Evolutionary conservation across 2,113 vertebrate genomes (phyloP).

Genomic region (Gopherus flavomarginatus): DNA sequence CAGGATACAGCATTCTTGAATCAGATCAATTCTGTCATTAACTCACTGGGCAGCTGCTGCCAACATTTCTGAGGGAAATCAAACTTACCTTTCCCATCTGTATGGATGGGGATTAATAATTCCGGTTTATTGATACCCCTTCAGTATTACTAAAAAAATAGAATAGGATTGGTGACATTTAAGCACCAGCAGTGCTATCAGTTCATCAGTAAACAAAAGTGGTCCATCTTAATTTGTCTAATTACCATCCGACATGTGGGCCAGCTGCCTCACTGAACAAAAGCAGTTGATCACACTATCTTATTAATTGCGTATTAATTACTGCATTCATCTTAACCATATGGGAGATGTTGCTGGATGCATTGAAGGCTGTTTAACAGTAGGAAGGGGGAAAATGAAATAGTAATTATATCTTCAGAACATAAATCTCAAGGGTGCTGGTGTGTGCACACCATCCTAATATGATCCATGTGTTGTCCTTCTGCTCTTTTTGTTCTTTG

Average conservation of each 20-base stretch:
- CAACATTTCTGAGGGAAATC: neutral
- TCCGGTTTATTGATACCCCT: neutral
- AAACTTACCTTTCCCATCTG: neutral
- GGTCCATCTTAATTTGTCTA: constrained; percentile 64
- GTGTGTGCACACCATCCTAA: neutral
- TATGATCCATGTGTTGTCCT: fast-evolving
- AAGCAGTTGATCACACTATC: constrained; percentile 66
- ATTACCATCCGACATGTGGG: constrained; percentile 60
- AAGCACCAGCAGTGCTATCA: constrained; percentile 30
- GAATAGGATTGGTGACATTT: constrained; percentile 59
- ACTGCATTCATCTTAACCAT: constrained; percentile 64
- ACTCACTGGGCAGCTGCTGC: neutral
- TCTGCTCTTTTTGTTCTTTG: neutral
- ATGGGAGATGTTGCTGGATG: constrained; percentile 52
- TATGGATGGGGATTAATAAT: constrained; percentile 10
- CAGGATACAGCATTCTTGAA: neutral
- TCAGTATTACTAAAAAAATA: constrained; percentile 42
- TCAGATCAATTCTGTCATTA: neutral
- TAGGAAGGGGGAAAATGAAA: constrained; percentile 39
- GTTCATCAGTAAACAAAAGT: constrained; percentile 61
- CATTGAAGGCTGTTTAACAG: constrained; percentile 42
- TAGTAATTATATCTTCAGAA: constrained; percentile 1
- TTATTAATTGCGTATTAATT: constrained; percentile 79
- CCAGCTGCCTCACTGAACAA: constrained; percentile 76
- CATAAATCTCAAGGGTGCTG: neutral